Conservation (phyloP, 2,888 invertebrate species). For the Trachelus iudaicus region DNA sequence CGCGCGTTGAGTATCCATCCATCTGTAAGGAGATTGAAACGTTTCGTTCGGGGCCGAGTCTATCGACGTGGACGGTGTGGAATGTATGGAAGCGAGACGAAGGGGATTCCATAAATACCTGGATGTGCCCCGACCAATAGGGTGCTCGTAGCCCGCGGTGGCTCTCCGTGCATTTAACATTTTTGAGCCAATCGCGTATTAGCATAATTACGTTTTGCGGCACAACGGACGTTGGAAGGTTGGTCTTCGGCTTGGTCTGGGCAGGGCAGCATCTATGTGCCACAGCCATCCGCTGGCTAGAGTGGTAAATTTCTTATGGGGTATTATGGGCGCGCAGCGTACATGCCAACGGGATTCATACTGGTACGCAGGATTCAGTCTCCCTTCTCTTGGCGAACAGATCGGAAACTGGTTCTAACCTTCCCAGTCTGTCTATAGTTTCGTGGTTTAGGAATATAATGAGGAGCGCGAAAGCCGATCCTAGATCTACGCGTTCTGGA, state of each 20-base stretch:
- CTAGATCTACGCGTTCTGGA: not conserved
- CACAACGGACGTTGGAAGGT: conserved; percentile 26
- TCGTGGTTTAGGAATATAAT: not conserved
- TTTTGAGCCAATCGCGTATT: conserved; percentile 64
- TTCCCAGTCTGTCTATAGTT: conserved; percentile 24
- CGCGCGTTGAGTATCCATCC: not conserved
- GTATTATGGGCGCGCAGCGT: conserved; percentile 55
- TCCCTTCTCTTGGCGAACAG: conserved; percentile 29
- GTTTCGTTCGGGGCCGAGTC: conserved; percentile 24
- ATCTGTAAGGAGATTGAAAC: conserved; percentile 47
- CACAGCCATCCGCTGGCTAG: conserved; percentile 14
- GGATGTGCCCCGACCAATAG: conserved; percentile 12
- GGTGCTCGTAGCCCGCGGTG: conserved; percentile 54
- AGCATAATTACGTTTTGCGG: conserved; percentile 63
- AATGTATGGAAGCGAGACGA: conserved; percentile 21
- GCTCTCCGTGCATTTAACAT: conserved; percentile 57
- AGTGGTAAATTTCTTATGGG: conserved; percentile 61
- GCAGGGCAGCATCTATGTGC: not conserved
- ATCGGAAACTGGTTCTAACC: conserved; percentile 51
- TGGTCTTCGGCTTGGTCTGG: conserved; percentile 1
- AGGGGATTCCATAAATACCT: conserved; percentile 54
- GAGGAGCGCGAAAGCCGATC: not conserved
- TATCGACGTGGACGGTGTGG: not conserved
- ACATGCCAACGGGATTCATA: conserved; percentile 54
- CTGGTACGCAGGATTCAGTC: conserved; percentile 43